A percentile compares a stretch with the other conserved stretches of the same genome.
Evolutionary conservation across 2,797 vertebrate genomes (phyloP).

Genomic region (Lateolabrax maculatus): DNA sequence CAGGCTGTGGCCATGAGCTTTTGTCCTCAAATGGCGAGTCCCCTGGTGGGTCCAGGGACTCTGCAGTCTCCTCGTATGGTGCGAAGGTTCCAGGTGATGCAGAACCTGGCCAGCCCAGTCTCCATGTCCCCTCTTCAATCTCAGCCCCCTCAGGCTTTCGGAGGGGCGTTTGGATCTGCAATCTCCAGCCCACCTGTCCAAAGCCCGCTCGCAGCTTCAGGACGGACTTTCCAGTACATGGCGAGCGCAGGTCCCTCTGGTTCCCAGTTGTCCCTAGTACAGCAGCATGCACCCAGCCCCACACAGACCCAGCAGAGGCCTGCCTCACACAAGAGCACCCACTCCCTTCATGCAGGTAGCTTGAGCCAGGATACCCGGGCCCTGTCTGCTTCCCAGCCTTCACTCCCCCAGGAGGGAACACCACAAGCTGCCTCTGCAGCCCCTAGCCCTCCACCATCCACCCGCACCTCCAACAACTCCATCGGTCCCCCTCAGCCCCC

Average conservation of each 20-base stretch:
- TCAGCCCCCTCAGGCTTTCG: constrained; percentile 83
- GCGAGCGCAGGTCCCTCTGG: constrained; percentile 83
- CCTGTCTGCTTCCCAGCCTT: constrained; percentile 93
- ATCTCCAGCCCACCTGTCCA: constrained; percentile 87
- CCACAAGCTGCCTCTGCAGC: constrained; percentile 74
- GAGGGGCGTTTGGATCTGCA: constrained; percentile 76
- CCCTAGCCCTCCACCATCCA: constrained; percentile 85
- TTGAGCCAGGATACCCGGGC: constrained; percentile 90
- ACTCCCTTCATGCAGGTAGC: constrained; percentile 87
- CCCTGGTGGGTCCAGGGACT: constrained; percentile 86
- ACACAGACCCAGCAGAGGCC: constrained; percentile 87
- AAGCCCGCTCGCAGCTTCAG: constrained; percentile 85
- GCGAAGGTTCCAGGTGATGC: constrained; percentile 91
- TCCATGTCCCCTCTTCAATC: constrained; percentile 89
- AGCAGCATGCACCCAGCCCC: constrained; percentile 89
- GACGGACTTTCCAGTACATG: constrained; percentile 89
- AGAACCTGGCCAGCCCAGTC: constrained; percentile 89
- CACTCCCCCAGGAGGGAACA: constrained; percentile 87
- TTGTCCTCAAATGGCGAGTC: constrained; percentile 95
- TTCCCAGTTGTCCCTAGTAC: constrained; percentile 93
- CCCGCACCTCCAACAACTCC: constrained; percentile 88
- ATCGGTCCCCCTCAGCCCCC: constrained; percentile 81
- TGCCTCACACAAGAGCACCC: constrained; percentile 90
- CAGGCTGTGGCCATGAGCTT: constrained; percentile 99
- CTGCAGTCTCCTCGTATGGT: constrained; percentile 93